Conservation (phyloP, 2,888 invertebrate genomes). For the Galerucella pusilla region DNA sequence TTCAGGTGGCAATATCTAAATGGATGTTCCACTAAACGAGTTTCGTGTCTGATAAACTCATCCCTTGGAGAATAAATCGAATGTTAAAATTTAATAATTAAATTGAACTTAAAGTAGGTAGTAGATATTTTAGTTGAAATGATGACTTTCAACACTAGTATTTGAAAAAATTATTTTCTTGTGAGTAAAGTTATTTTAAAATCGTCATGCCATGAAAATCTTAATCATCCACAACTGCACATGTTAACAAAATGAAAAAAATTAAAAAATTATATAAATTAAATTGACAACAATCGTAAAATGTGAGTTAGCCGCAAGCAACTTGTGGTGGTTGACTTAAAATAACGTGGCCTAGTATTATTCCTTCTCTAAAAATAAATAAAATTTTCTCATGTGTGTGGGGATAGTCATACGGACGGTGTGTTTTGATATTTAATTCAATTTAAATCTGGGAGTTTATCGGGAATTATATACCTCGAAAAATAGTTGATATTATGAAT, state of each 20-base stretch:
- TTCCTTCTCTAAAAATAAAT: constrained; percentile 20
- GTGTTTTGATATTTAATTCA: neutral
- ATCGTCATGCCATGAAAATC: too few relatives aligned
- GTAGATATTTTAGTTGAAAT: too few relatives aligned
- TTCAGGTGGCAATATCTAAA: neutral
- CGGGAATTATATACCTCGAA: neutral
- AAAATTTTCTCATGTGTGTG: constrained; percentile 9
- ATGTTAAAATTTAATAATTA: neutral
- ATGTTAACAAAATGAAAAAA: too few relatives aligned
- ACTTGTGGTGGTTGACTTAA: constrained; percentile 6
- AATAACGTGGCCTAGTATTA: constrained; percentile 1
- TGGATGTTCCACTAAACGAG: neutral
- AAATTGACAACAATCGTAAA: neutral
- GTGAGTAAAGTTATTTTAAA: too few relatives aligned
- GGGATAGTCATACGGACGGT: neutral
- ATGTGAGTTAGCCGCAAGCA: neutral
- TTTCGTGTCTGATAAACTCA: neutral
- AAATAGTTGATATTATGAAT: neutral
- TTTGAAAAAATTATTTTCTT: too few relatives aligned
- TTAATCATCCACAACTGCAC: too few relatives aligned
- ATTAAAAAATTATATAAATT: too few relatives aligned
- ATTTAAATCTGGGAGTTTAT: neutral
- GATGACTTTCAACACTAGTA: too few relatives aligned
- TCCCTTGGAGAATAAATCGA: neutral
- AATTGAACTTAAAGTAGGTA: too few relatives aligned